phyloP scores from a whole-genome alignment of 2,888 invertebrate species.

The Monoplex corrugatus region DNA sequence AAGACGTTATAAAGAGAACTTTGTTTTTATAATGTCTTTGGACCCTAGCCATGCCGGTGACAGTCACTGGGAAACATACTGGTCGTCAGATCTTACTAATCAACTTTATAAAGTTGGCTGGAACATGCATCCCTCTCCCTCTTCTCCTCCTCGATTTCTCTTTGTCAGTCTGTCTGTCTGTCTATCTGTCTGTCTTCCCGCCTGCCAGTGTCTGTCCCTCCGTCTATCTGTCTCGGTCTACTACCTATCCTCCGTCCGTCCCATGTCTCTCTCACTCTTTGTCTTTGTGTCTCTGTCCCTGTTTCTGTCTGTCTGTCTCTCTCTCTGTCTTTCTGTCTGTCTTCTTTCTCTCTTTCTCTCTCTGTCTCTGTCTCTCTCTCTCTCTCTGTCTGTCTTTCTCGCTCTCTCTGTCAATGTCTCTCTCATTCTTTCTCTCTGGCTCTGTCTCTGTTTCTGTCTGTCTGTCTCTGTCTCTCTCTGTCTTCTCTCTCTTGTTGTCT shows the following conservation, averaged over 20 bases:
- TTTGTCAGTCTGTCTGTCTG: slow-evolving; percentile 36
- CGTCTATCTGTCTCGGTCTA: too few species aligned
- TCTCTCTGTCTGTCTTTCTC: background rate
- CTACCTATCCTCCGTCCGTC: background rate
- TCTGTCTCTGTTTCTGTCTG: background rate
- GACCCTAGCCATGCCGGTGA: background rate
- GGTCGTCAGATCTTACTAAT: background rate
- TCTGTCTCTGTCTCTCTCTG: background rate
- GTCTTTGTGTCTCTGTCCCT: slow-evolving; percentile 4
- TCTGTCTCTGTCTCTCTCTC: background rate
- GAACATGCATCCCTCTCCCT: too few species aligned
- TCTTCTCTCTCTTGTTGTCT: background rate
- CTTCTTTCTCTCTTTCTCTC: background rate
- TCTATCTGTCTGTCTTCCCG: background rate
- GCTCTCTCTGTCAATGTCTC: background rate
- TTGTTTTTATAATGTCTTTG: background rate
- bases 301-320: slow-evolving; percentile 2
- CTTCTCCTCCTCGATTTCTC: slow-evolving; percentile 30
- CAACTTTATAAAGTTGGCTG: background rate
- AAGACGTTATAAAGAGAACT: background rate
- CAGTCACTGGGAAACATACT: background rate
- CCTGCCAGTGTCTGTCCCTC: background rate
- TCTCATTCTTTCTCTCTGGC: background rate
- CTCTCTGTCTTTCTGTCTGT: slow-evolving; percentile 3
- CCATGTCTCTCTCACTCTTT: too few species aligned